Base-by-base conservation (phyloP, 2,797 vertebrate genomes). In the Cynopterus sphinx region DNA sequence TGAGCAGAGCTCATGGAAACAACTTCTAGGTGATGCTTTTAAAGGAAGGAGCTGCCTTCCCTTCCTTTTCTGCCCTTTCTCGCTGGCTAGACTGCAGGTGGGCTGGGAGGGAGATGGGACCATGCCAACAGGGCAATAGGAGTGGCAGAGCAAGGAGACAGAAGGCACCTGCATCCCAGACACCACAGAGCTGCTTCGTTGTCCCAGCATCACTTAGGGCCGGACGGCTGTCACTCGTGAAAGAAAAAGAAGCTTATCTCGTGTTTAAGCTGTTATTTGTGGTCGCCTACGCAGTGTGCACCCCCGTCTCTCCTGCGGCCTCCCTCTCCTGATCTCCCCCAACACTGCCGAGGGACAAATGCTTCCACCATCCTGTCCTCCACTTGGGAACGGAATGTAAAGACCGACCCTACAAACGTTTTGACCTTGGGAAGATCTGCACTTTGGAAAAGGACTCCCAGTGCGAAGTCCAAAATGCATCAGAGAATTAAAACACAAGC, bases 291-390 rank as follows among this genome's bases (percentile, higher is more conserved):
- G 53, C 53, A 19, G n/a, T 4, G 5, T 1, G 26, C 49, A 6
- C 9, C 6, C 1, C 6, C 4, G 3, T 2, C 7, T 24, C 49
- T 67, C n/a, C 8, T 0, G 53, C 33, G 5, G 46, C 55, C 61
- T 31, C 3, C 9, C 22, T 9, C 53, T 36, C 63, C 78, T 0
- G 26, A 11, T 53, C 22, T 21, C 0, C 8, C 70, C 9, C 10
- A 1, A 21, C 12, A 9, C 13, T 2, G 5, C 39, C 67, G 3
- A 11, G 2, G 26, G 17, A 41, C 8, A 78, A 33, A 10, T 1
- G n/a, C 9, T 19, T 26, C 74, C 46, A 13, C 6, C 0, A 39
- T 24, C 46, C 81, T 31, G 26, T 17, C 68, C 59, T 77, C 75
- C 6, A 11, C 36, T 51, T 61, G 55, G 33, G 33, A 10, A 15